phyloP scores from a whole-genome alignment of 2,797 vertebrate species.

The Chiroxiphia lanceolata region DNA sequence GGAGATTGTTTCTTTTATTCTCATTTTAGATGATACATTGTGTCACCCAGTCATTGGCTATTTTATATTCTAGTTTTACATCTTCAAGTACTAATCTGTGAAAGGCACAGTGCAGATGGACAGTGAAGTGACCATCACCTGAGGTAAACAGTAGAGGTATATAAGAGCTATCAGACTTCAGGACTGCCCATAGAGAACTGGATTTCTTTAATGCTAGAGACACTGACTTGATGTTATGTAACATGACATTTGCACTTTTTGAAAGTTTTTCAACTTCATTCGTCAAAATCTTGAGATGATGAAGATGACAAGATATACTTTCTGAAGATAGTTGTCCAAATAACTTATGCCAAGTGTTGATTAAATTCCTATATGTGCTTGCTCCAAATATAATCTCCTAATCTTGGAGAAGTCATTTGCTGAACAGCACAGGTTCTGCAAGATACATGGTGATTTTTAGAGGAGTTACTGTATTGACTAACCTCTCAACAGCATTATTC shows the following conservation, averaged over 20 bases:
- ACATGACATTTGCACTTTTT: background rate
- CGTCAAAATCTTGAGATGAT: background rate
- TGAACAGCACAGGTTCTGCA: background rate
- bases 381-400: background rate
- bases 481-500: background rate
- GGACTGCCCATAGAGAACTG: background rate
- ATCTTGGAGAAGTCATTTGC: background rate
- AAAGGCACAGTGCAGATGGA: background rate
- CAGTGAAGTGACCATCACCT: background rate
- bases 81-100: background rate
- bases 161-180: background rate
- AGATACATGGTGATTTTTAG: background rate
- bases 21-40: background rate
- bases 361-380: background rate
- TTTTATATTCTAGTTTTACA: background rate
- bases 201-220: background rate
- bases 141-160: background rate
- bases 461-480: background rate
- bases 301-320: background rate
- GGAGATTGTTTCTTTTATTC: background rate
- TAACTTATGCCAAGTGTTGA: background rate
- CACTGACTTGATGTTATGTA: background rate
- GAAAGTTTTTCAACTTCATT: background rate
- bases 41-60: background rate
- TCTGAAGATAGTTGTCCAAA: background rate